Conservation (phyloP, 2,113 vertebrate species). For the Catharus fuscescens region DNA sequence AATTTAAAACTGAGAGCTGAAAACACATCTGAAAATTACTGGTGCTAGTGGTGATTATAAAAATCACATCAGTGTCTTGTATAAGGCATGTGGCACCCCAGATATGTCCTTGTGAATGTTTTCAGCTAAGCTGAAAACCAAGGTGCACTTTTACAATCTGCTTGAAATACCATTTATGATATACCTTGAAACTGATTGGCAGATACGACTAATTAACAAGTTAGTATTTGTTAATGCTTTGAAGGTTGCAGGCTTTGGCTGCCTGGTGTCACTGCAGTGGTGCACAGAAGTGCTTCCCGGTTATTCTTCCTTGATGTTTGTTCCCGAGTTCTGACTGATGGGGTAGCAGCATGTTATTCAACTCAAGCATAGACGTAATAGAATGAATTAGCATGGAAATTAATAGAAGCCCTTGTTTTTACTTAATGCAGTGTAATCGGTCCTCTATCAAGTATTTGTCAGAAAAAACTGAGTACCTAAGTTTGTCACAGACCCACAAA, state of each 20-base stretch:
- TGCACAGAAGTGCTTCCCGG: not conserved
- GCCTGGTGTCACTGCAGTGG: not conserved
- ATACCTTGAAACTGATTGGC: not conserved
- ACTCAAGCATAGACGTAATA: not conserved
- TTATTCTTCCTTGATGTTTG: not conserved
- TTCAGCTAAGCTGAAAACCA: not conserved
- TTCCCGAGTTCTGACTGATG: not conserved
- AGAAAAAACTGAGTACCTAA: not conserved
- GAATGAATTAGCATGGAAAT: not conserved
- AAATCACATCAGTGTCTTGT: not conserved
- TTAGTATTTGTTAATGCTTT: not conserved
- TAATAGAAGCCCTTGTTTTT: not conserved
- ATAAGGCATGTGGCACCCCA: no score
- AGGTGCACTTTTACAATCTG: not conserved
- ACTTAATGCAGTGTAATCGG: not conserved
- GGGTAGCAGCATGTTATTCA: rapidly evolving
- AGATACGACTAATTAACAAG: not conserved
- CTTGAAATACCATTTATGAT: not conserved
- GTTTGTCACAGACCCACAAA: not conserved
- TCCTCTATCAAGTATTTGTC: not conserved
- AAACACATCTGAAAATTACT: not conserved
- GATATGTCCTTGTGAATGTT: not conserved
- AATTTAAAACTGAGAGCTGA: not conserved
- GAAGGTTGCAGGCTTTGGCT: not conserved
- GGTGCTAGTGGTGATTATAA: rapidly evolving